phyloP scores from a whole-genome alignment of 2,113 vertebrate genomes.

The Azemiops feae region DNA sequence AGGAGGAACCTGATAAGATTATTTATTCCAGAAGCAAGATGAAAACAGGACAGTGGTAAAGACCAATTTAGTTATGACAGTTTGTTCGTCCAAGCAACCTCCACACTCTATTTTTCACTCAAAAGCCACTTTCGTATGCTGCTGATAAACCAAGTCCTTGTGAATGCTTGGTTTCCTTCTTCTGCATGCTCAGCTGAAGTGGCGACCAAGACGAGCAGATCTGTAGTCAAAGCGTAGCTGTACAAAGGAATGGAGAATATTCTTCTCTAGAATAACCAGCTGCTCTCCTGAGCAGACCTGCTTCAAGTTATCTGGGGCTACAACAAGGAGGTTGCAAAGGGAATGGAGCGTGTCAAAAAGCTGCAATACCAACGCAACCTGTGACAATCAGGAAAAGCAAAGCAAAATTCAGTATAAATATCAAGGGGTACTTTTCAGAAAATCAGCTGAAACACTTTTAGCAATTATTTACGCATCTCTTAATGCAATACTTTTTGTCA shows the following conservation, averaged over 20 bases:
- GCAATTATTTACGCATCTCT: not conserved
- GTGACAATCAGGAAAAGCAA: slow-evolving; percentile 40
- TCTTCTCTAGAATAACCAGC: slow-evolving; percentile 95
- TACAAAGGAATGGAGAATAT: slow-evolving; percentile 97
- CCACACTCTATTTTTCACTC: slow-evolving; percentile 13
- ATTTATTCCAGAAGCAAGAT: slow-evolving; percentile 46
- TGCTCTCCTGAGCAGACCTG: slow-evolving; percentile 99
- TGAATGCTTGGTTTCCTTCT: slow-evolving; percentile 27
- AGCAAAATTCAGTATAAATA: slow-evolving; percentile 15
- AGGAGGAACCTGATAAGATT: slow-evolving; percentile 49
- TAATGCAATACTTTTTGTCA: not conserved
- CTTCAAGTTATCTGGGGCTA: slow-evolving; percentile 97
- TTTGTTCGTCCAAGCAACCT: slow-evolving; percentile 52
- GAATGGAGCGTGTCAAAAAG: slow-evolving; percentile 98
- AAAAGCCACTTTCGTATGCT: slow-evolving; percentile 61
- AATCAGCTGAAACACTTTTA: not conserved
- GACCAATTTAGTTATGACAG: slow-evolving; percentile 61
- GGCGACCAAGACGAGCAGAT: slow-evolving; percentile 90
- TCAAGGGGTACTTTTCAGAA: not conserved
- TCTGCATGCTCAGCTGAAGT: slow-evolving; percentile 86
- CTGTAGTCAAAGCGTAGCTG: slow-evolving; percentile 97
- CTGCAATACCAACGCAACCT: slow-evolving; percentile 95
- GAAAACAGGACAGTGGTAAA: slow-evolving; percentile 42
- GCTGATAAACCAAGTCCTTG: slow-evolving; percentile 45
- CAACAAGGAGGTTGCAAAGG: slow-evolving; percentile 98